These are phyloP conservation scores for Danio choprae DNA, from an alignment of 2,797 vertebrate species.

Conservation along the genomic window DNA sequence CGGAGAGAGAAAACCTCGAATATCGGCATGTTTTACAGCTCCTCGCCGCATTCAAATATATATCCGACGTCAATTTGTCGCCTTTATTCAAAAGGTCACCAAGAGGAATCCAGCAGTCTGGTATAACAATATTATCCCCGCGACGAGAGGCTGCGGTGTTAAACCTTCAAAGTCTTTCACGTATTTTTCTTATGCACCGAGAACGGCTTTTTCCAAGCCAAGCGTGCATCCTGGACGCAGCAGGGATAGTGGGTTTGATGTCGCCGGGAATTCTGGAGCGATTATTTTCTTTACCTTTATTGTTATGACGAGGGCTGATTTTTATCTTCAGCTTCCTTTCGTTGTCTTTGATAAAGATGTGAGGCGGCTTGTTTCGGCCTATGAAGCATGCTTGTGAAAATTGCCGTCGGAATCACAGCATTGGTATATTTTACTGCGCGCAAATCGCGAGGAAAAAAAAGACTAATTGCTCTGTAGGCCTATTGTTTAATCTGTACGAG, in stretches of 20 bases:
- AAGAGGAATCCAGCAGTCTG: slow-evolving; percentile 30
- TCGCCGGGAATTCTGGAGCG: slow-evolving; percentile 62
- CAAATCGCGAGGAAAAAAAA: background rate
- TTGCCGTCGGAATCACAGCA: slow-evolving; percentile 37
- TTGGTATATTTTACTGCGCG: background rate
- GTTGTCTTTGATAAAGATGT: slow-evolving; percentile 52
- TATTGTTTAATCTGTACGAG: background rate
- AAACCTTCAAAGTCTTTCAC: slow-evolving; percentile 61
- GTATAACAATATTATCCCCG: slow-evolving; percentile 44
- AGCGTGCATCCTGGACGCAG: slow-evolving; percentile 65
- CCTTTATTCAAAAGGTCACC: slow-evolving; percentile 39
- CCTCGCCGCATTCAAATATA: slow-evolving; percentile 52
- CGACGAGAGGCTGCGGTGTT: slow-evolving; percentile 14
- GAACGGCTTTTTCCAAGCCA: slow-evolving; percentile 77
- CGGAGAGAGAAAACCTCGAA: slow-evolving; percentile 63
- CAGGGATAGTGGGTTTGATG: slow-evolving; percentile 57
- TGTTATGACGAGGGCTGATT: slow-evolving; percentile 60
- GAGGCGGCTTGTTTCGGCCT: slow-evolving; percentile 17
- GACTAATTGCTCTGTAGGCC: background rate
- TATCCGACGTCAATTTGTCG: slow-evolving; percentile 2
- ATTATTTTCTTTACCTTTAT: slow-evolving; percentile 67
- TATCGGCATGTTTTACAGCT: slow-evolving; percentile 51
- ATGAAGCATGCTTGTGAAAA: background rate
- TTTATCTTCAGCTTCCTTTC: slow-evolving; percentile 64
- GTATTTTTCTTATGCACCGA: slow-evolving; percentile 63